These are phyloP conservation scores for Lutra lutra DNA, from an alignment of 2,797 vertebrate genomes.

Conservation along the genomic window DNA sequence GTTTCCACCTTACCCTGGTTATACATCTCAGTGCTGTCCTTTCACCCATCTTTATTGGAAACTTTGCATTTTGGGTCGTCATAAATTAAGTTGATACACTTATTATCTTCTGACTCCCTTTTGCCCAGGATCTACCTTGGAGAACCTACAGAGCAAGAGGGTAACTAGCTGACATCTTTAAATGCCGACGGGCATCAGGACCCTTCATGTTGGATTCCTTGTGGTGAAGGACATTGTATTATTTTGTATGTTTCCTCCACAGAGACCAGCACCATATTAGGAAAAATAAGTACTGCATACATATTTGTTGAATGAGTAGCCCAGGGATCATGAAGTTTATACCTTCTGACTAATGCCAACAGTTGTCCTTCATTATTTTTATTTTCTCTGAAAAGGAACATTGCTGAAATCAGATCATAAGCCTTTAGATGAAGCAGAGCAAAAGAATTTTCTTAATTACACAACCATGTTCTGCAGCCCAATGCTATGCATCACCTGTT, in stretches of 20 bases:
- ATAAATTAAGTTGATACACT: neutral
- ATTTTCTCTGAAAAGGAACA: slow-evolving; percentile 6
- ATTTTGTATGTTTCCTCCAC: neutral
- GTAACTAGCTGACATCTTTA: neutral
- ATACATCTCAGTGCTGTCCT: neutral
- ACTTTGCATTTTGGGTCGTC: neutral
- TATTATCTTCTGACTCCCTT: neutral
- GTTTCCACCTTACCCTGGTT: no score
- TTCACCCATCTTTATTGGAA: neutral
- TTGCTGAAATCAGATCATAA: slow-evolving; percentile 33
- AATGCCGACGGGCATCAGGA: neutral
- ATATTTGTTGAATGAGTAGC: neutral
- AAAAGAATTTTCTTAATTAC: slow-evolving; percentile 8
- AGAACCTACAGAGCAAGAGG: neutral
- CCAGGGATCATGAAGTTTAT: neutral
- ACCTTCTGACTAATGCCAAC: neutral
- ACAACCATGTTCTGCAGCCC: neutral
- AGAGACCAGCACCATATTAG: neutral
- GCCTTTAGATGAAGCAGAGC: neutral
- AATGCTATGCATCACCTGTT: neutral
- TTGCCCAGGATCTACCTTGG: neutral
- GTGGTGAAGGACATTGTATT: neutral
- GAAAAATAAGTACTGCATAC: neutral
- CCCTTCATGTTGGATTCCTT: neutral
- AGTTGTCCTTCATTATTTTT: neutral